phyloP scores from a whole-genome alignment of 2,888 invertebrate species.

The Coenonympha arcania region DNA sequence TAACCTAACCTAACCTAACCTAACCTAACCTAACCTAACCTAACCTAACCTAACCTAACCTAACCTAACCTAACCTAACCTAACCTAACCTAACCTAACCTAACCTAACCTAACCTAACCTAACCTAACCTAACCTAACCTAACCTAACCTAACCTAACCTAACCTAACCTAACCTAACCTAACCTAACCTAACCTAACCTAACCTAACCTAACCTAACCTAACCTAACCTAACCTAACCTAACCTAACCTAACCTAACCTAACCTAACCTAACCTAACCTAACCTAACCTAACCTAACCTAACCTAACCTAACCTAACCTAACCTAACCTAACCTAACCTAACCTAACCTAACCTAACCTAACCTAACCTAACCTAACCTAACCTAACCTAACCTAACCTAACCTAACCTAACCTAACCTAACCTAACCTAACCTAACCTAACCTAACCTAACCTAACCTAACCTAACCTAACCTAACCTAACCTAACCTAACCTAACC shows the following conservation, averaged over 20 bases:
- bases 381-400: conserved; percentile 24
- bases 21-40: conserved; percentile 27
- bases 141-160: conserved; percentile 27
- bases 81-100: conserved; percentile 35
- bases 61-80: conserved; percentile 28
- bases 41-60: conserved; percentile 30
- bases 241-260: conserved; percentile 26
- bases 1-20: conserved; percentile 31
- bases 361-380: conserved; percentile 22
- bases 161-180: conserved; percentile 26
- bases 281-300: conserved; percentile 24
- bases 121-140: conserved; percentile 32
- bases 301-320: conserved; percentile 25
- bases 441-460: conserved; percentile 27
- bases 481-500: conserved; percentile 28
- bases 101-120: conserved; percentile 34
- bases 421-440: conserved; percentile 24
- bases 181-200: conserved; percentile 23
- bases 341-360: conserved; percentile 25
- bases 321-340: conserved; percentile 23
- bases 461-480: conserved; percentile 30
- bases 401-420: conserved; percentile 21
- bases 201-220: conserved; percentile 28
- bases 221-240: conserved; percentile 20
- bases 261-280: conserved; percentile 26